Conservation (phyloP, 2,797 vertebrate species). For the Acanthornis magna region DNA sequence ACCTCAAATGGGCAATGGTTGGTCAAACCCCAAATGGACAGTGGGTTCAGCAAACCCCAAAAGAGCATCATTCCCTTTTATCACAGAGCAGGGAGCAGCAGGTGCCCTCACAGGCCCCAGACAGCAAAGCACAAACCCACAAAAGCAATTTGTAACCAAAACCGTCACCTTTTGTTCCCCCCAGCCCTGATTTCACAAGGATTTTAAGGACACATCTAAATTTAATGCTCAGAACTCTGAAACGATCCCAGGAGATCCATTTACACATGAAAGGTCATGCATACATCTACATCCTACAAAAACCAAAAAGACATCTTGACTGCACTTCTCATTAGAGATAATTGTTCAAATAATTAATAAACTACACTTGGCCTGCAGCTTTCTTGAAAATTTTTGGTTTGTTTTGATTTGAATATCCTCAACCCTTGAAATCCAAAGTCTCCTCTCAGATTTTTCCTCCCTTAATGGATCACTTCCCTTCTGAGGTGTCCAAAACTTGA, state of each 20-base stretch:
- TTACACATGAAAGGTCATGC: neutral
- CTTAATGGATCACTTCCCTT: neutral
- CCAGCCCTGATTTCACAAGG: neutral
- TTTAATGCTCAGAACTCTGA: neutral
- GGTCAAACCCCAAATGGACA: no score
- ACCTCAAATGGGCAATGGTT: no score
- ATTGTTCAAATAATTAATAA: neutral
- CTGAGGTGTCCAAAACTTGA: neutral
- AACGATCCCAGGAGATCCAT: neutral
- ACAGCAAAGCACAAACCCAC: neutral
- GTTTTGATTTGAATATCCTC: neutral
- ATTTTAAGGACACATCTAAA: neutral
- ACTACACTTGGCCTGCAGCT: neutral
- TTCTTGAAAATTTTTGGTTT: neutral
- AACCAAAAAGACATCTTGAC: neutral
- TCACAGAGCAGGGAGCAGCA: neutral
- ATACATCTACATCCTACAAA: neutral
- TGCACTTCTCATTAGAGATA: neutral
- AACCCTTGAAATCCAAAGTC: neutral
- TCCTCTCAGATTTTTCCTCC: neutral
- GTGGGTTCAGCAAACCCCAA: fast-evolving
- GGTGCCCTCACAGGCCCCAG: neutral
- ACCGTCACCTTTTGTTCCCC: neutral
- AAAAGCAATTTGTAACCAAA: neutral
- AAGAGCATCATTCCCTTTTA: fast-evolving